Conservation (phyloP, 2,797 vertebrate genomes). For the Amblyopsis hoosieri region DNA sequence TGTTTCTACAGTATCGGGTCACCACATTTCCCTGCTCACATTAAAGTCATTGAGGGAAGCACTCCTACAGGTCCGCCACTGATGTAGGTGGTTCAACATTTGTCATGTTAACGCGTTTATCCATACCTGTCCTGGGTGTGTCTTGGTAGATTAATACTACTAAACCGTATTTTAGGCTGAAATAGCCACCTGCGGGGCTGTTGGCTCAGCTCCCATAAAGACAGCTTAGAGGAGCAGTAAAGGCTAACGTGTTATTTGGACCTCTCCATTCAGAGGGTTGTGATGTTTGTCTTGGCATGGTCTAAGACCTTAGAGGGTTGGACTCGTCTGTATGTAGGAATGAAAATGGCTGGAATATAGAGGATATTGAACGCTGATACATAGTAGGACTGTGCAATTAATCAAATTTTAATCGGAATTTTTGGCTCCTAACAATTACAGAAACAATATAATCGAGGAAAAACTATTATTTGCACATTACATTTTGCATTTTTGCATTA, state of each 20-base stretch:
- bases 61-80: conserved; percentile 4
- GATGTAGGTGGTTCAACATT: conserved; percentile 10
- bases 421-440: no score
- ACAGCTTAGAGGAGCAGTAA: conserved; percentile 36
- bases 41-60: background rate
- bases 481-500: no score
- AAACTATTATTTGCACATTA: no score
- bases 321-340: conserved; percentile 1
- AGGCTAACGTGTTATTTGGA: conserved; percentile 3
- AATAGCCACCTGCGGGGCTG: conserved; percentile 23
- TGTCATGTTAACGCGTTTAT: conserved; percentile 10
- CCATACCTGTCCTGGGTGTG: conserved; percentile 50
- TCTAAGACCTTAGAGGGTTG: background rate
- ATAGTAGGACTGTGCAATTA: no score
- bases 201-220: conserved; percentile 22
- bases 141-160: conserved; percentile 16
- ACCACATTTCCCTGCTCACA: background rate
- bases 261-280: background rate
- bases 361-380: no score
- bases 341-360: background rate
- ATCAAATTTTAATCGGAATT: no score
- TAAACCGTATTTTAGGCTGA: conserved; percentile 1
- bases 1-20: background rate
- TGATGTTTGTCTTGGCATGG: background rate
- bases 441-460: no score